Evolutionary conservation across 23 tunicate species (phyloP).

Genomic region (Ciona savignyi): DNA sequence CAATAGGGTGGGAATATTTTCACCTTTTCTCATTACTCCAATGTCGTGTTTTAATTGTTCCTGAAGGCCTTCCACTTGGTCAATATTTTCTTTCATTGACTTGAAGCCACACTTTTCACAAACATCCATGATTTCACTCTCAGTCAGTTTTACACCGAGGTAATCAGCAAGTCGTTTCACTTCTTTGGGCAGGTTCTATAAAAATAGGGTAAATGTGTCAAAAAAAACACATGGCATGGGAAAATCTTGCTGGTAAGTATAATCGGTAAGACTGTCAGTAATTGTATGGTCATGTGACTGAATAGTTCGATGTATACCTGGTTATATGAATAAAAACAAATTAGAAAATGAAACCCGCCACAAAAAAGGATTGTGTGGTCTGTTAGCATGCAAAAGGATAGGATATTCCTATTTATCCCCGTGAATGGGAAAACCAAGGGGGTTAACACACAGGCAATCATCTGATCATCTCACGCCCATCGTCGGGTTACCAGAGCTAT

Average conservation of each 20-base stretch:
- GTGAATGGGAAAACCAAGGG: too few species aligned
- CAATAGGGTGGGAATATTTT: too few species aligned
- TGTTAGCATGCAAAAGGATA: too few species aligned
- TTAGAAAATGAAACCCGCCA: too few species aligned
- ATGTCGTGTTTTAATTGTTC: background rate
- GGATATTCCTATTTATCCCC: too few species aligned
- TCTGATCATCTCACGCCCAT: too few species aligned
- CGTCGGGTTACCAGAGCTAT: too few species aligned
- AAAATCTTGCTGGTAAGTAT: background rate
- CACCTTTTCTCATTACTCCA: background rate
- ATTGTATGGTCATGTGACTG: background rate
- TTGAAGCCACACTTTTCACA: constrained; percentile 17
- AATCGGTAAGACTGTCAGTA: background rate
- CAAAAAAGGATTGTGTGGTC: too few species aligned
- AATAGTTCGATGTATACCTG: too few species aligned
- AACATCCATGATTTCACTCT: background rate
- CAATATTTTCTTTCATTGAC: constrained; percentile 8
- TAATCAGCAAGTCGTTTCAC: constrained; percentile 9
- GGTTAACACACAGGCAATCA: too few species aligned
- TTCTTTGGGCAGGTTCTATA: constrained; percentile 9
- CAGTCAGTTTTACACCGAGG: constrained; percentile 6
- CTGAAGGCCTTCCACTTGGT: background rate
- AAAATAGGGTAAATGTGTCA: background rate
- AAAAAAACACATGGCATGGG: background rate
- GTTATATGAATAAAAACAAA: too few species aligned